Conservation (phyloP, 35 echinoderm and acorn worm genomes). For the Ophioderma brevispina region DNA sequence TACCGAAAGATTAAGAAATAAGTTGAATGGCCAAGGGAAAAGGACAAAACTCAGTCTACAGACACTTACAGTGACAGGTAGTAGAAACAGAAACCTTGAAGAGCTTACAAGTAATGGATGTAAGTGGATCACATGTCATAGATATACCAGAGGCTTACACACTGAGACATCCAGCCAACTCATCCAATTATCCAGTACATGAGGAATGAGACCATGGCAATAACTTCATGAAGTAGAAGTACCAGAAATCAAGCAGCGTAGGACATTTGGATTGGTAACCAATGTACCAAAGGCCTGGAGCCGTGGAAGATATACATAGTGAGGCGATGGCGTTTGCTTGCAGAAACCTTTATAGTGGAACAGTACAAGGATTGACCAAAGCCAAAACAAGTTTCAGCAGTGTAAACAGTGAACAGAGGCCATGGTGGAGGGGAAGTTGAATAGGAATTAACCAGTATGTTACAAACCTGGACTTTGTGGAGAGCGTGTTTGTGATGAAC, state of each 20-base stretch:
- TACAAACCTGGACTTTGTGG: constrained; percentile 60
- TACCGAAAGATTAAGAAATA: neutral
- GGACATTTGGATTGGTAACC: neutral
- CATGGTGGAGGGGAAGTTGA: neutral
- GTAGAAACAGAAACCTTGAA: neutral
- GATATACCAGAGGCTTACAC: neutral
- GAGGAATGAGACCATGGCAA: neutral
- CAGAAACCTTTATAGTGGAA: neutral
- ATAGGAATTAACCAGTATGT: neutral
- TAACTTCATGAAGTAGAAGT: neutral
- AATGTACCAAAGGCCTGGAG: neutral
- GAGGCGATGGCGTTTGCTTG: neutral
- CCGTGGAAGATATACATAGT: neutral
- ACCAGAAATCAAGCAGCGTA: neutral
- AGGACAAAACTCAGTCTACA: neutral
- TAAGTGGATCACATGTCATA: neutral
- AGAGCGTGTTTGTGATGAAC: constrained; percentile 48
- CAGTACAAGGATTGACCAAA: neutral
- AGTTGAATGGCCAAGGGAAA: neutral
- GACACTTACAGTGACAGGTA: neutral
- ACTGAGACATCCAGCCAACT: neutral
- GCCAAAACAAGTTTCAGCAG: neutral
- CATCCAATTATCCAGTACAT: neutral
- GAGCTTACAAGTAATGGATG: neutral
- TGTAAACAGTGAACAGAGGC: neutral